A percentile compares a stretch with the other conserved stretches of the same genome.
phyloP scores from a whole-genome alignment of 2,113 vertebrate species.

The Mellivora capensis region DNA sequence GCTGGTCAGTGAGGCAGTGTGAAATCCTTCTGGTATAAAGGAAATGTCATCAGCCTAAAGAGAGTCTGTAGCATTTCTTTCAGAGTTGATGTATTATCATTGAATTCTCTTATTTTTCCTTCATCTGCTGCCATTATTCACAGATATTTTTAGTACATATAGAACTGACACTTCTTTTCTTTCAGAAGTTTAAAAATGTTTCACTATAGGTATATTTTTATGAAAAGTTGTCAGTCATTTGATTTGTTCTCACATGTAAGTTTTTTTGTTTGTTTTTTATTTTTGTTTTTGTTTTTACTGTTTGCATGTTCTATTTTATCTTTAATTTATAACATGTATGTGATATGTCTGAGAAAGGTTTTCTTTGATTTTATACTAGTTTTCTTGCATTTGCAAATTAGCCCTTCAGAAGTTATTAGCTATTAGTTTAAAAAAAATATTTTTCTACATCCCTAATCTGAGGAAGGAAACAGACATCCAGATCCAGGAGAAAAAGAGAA shows the following conservation, averaged over 20 bases:
- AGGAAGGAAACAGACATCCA: background rate
- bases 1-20: background rate
- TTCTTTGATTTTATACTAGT: background rate
- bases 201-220: background rate
- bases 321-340: background rate
- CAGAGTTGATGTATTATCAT: background rate
- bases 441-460: background rate
- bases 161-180: background rate
- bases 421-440: background rate
- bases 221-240: background rate
- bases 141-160: background rate
- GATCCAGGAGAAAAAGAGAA: background rate
- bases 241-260: background rate
- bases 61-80: background rate
- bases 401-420: background rate
- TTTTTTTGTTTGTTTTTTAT: background rate
- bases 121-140: background rate
- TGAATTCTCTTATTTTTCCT: background rate
- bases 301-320: background rate
- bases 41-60: background rate
- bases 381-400: background rate
- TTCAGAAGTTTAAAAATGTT: background rate
- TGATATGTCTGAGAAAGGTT: background rate
- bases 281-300: background rate
- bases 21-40: background rate